phyloP scores from a whole-genome alignment of 2,113 vertebrate genomes.

The Chloropsis cyanopogon region DNA sequence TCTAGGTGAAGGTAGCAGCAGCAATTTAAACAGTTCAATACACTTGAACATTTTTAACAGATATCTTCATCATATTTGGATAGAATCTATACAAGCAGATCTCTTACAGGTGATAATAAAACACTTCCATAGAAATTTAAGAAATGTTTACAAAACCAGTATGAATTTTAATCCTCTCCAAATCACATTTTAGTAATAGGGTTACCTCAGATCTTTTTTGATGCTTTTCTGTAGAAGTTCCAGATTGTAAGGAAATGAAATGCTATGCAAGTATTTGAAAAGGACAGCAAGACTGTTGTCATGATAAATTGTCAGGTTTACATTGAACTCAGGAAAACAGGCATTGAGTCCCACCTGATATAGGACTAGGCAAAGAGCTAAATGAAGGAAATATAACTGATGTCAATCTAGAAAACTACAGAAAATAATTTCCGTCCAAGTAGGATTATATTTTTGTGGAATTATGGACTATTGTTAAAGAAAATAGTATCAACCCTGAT shows the following conservation, averaged over 20 bases:
- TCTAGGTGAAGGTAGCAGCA: neutral
- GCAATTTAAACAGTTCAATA: neutral
- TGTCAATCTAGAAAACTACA: neutral
- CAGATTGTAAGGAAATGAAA: neutral
- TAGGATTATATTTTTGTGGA: neutral
- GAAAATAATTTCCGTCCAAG: neutral
- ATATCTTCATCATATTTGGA: neutral
- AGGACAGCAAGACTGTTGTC: neutral
- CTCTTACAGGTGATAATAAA: neutral
- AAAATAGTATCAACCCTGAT: neutral
- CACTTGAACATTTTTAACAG: neutral
- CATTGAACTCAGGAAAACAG: neutral
- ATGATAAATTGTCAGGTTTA: neutral
- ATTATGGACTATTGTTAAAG: neutral
- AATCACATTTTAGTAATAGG: neutral
- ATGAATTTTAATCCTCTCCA: neutral
- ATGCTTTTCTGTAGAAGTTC: neutral
- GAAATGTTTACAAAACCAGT: neutral
- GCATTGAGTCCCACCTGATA: neutral
- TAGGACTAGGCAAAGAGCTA: neutral
- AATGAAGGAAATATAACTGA: neutral
- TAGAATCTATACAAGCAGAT: neutral
- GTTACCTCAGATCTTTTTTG: neutral
- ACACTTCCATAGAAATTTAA: neutral
- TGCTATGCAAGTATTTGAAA: neutral